A percentile compares a stretch with the other conserved stretches of the same genome.
Conservation (phyloP, 2,888 invertebrate species). For the Agrotis clavis region DNA sequence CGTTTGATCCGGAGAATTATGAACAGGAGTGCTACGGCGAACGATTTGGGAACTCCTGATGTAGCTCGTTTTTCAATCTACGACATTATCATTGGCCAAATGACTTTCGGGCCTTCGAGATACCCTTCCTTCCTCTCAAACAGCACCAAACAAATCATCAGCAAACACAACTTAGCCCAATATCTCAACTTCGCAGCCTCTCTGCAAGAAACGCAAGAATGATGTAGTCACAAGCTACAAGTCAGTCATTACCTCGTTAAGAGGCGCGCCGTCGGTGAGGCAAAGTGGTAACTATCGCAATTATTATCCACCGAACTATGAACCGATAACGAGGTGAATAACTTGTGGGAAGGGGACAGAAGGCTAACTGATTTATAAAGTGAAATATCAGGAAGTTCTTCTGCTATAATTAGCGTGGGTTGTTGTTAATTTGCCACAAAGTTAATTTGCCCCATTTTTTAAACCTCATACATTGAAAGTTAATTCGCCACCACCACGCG, state of each 20-base stretch:
- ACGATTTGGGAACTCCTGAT: too few species aligned
- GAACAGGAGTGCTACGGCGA: too few species aligned
- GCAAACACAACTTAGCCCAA: background rate
- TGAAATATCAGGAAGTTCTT: background rate
- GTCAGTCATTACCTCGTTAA: constrained; percentile 40
- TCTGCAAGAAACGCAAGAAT: constrained; percentile 15
- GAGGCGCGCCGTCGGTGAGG: constrained; percentile 27
- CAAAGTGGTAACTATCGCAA: constrained; percentile 53
- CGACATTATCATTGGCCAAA: background rate
- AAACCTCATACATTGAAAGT: too few species aligned
- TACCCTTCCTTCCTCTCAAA: background rate
- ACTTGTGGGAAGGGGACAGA: constrained; percentile 17
- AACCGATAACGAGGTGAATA: constrained; percentile 55
- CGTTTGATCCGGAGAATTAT: too few species aligned
- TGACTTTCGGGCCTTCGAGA: too few species aligned
- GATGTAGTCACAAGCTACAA: constrained; percentile 48
- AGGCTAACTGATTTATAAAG: constrained; percentile 11
- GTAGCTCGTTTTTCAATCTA: background rate
- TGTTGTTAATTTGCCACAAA: too few species aligned
- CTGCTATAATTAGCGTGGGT: too few species aligned
- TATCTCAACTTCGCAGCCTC: background rate
- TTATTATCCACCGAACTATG: constrained; percentile 65
- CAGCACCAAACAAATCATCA: background rate
- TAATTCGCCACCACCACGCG: too few species aligned
- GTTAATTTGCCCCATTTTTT: too few species aligned